Evolutionary conservation across 2,113 vertebrate species (phyloP).

Genomic region (Pagrus major): DNA sequence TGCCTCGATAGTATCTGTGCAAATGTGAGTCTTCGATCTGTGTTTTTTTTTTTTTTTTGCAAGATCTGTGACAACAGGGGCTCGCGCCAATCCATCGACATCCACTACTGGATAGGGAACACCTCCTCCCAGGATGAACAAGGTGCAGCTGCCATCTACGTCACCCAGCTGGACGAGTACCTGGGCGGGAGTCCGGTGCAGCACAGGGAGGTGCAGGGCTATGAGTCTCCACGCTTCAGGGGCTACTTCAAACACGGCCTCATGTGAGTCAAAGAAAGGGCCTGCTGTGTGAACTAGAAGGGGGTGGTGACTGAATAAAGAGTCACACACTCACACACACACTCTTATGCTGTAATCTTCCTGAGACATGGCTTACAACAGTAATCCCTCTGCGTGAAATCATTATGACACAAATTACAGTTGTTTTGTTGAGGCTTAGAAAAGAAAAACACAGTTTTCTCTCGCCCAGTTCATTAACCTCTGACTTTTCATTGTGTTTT

Average conservation of each 20-base stretch:
- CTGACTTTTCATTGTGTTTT: background rate
- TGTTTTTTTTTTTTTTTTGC: slow-evolving; percentile 1
- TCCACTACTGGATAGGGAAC: slow-evolving; percentile 92
- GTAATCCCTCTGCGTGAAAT: slow-evolving; percentile 56
- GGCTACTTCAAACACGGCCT: slow-evolving; percentile 91
- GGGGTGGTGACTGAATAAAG: slow-evolving; percentile 8
- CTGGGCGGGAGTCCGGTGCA: slow-evolving; percentile 87
- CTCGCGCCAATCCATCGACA: slow-evolving; percentile 73
- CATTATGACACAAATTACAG: slow-evolving; percentile 47
- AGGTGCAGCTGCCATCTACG: slow-evolving; percentile 86
- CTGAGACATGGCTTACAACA: slow-evolving; percentile 38
- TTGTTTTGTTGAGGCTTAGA: slow-evolving; percentile 40
- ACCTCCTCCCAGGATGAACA: slow-evolving; percentile 91
- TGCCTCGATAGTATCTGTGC: background rate
- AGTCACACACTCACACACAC: slow-evolving; percentile 3
- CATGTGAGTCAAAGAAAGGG: slow-evolving; percentile 85
- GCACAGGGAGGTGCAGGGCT: slow-evolving; percentile 89
- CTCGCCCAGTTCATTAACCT: background rate
- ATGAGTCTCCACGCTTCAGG: slow-evolving; percentile 88
- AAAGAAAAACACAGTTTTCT: slow-evolving; percentile 20
- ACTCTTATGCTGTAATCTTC: slow-evolving; percentile 35
- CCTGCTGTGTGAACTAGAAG: background rate
- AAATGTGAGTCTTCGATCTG: background rate
- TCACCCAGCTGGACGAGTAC: slow-evolving; percentile 87
- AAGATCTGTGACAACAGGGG: slow-evolving; percentile 79